A percentile compares a stretch with the other conserved stretches of the same genome.
Evolutionary conservation across 2,888 invertebrate genomes (phyloP).

Genomic region (Cancer borealis): DNA sequence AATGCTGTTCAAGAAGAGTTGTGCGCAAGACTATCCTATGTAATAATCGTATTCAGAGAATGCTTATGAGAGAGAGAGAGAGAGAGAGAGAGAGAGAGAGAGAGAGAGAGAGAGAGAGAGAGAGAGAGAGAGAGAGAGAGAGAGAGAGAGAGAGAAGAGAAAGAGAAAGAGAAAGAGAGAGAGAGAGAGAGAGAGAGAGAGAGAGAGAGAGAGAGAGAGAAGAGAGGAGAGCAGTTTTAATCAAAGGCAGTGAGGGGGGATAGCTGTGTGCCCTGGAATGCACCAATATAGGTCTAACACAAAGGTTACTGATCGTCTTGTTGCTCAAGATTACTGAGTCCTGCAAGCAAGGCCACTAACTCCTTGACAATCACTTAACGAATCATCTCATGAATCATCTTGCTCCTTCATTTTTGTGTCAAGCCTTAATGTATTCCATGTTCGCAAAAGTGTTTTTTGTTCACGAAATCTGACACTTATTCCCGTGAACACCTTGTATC

Average conservation of each 20-base stretch:
- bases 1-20: neutral
- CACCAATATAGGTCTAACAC: neutral
- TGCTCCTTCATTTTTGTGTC: neutral
- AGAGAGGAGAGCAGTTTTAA: neutral
- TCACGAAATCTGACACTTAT: no score
- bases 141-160: no score
- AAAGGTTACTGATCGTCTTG: neutral
- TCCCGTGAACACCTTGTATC: no score
- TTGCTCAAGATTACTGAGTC: neutral
- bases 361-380: constrained; percentile 4
- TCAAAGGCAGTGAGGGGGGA: neutral
- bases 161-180: no score
- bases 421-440: neutral
- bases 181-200: no score
- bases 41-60: no score
- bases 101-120: constrained; percentile 3
- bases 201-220: no score
- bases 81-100: neutral
- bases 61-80: neutral
- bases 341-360: neutral
- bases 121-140: neutral
- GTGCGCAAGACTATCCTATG: neutral
- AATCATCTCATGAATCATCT: neutral
- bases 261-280: neutral
- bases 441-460: no score